Percentiles rank a stretch among this genome's conserved stretches.
phyloP scores from a whole-genome alignment of 2,113 vertebrate species.

The Panurus biarmicus region DNA sequence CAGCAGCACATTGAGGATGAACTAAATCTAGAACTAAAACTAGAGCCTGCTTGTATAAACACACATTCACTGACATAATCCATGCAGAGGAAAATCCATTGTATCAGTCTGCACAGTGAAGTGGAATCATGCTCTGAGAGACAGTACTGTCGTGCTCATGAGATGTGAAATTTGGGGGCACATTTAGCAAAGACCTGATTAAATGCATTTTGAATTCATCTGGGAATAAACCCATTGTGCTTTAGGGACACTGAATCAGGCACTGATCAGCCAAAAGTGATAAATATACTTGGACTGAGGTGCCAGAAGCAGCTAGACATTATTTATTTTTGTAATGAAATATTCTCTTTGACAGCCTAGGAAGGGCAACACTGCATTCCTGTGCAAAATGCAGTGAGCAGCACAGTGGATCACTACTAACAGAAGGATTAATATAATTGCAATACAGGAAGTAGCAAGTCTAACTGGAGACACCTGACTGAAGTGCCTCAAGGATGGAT shows the following conservation, averaged over 20 bases:
- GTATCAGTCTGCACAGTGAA: not conserved
- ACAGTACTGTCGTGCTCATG: not conserved
- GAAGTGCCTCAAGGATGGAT: not conserved
- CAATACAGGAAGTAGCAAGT: not conserved
- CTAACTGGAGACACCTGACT: not conserved
- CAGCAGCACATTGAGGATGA: not conserved
- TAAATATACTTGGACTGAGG: conserved; percentile 6
- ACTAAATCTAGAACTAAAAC: not conserved
- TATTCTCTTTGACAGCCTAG: not conserved
- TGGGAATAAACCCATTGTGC: not conserved
- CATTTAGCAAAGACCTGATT: conserved; percentile 10
- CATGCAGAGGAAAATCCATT: conserved; percentile 9
- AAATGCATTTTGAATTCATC: not conserved
- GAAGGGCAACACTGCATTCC: not conserved
- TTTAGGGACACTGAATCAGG: not conserved
- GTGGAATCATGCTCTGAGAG: not conserved
- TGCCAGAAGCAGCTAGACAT: conserved; percentile 26
- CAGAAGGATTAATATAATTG: not conserved
- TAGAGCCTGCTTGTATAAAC: conserved; percentile 25
- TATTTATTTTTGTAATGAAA: conserved; percentile 45
- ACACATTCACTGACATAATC: not conserved
- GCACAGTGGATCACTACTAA: not conserved
- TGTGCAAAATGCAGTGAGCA: not conserved
- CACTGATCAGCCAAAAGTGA: not conserved
- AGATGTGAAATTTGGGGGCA: not conserved